Evolutionary conservation across 2,797 vertebrate genomes (phyloP), one percentile per base, ranked within the genome.

Genomic region (Cossypha niveicapilla): DNA sequence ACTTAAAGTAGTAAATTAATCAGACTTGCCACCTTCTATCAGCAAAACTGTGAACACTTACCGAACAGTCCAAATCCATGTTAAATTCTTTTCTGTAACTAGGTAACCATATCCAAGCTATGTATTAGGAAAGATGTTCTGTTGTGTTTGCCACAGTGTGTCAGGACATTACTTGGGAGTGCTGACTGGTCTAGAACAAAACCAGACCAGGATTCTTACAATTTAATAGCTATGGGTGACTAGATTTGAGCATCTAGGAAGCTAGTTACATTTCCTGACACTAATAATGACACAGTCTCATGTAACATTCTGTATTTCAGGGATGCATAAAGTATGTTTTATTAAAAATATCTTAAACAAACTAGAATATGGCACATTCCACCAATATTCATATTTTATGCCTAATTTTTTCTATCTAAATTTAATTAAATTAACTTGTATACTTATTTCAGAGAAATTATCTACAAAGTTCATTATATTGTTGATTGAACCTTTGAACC

Each of bases 111-210:
- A 60, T 71, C 10, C 15, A 62, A 81, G 17, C 4, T n/a, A 47
- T 13, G 0, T 54, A 13, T 48, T 47, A 44, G 4, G 7, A 50
- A 70, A 76, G 8, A 35, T 42, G 7, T 9, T 56, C 8, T 53
- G 9, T 39, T 0, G 0, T 37, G 72, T 57, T 25, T 42, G 14
- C 3, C 16, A 82, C 42, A 4, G 12, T 44, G 15, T 77, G 50
- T 32, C 10, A 60, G 11, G 19, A 73, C 13, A 42, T 41, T 61
- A 44, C 68, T 50, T 65, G 8, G 21, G 15, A 71, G 4, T 23
- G 3, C 4, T 66, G 28, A 56, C 28, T 25, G 6, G 4, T 14
- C 41, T 9, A 56, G 53, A n/a, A 60, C 4, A 76, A 70, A 87
- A 47, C 1, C 14, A 88, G 3, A 14, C 8, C 7, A 10, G 13